phyloP scores from a whole-genome alignment of 2,113 vertebrate genomes.

The Illadopsis cleaveri region DNA sequence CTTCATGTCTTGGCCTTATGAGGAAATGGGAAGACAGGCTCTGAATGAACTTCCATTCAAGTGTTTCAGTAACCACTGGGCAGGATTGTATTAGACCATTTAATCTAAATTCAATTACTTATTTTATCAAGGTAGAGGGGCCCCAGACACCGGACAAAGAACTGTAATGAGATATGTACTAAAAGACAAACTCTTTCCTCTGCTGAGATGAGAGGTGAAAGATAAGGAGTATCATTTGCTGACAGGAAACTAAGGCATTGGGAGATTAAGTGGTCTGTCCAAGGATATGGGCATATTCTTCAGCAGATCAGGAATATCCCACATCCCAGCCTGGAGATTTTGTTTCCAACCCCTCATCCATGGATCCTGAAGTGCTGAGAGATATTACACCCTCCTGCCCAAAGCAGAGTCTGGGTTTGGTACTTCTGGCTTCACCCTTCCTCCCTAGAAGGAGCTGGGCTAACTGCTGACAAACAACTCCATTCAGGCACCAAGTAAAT shows the following conservation, averaged over 20 bases:
- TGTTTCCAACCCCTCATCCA: neutral
- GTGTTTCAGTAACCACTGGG: constrained; percentile 33
- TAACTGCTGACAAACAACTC: neutral
- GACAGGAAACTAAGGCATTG: neutral
- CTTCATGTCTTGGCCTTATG: constrained; percentile 2
- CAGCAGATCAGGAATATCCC: neutral
- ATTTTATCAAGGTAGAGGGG: constrained; percentile 25
- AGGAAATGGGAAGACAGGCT: constrained; percentile 44
- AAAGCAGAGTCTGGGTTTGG: neutral
- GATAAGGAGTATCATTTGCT: constrained; percentile 11
- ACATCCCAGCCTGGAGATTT: neutral
- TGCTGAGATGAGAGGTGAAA: neutral
- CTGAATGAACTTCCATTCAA: constrained; percentile 39
- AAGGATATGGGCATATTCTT: neutral
- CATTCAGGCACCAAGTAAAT: neutral
- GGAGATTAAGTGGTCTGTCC: neutral
- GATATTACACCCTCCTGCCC: neutral
- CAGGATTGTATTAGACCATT: constrained; percentile 12
- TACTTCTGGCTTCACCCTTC: neutral
- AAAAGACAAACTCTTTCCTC: neutral
- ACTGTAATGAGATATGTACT: neutral
- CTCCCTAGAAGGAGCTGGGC: neutral
- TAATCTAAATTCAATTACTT: constrained; percentile 45
- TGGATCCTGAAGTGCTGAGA: neutral
- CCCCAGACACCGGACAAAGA: neutral